These are phyloP conservation scores for Entomobrya proxima DNA, from an alignment of 2,888 invertebrate genomes.

Conservation along the genomic window DNA sequence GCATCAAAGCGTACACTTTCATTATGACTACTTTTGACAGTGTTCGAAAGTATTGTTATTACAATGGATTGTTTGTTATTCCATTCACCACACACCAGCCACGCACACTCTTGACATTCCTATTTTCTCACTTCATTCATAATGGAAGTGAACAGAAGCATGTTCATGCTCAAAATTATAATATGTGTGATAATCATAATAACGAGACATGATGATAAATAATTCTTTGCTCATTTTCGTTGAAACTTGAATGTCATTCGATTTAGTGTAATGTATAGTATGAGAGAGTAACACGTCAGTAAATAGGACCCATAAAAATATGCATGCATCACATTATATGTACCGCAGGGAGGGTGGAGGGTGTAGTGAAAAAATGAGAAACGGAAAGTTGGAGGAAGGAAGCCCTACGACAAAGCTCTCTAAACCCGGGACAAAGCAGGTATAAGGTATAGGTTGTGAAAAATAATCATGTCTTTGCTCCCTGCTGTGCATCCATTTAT, in stretches of 20 bases:
- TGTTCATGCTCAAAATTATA: neutral
- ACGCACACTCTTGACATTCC: neutral
- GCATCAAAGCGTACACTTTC: neutral
- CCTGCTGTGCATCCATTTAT: constrained; percentile 13
- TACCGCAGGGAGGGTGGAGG: neutral
- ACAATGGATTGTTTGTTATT: neutral
- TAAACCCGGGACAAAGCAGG: neutral
- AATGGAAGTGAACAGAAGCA: neutral
- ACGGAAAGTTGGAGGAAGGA: constrained; percentile 43
- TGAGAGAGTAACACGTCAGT: neutral
- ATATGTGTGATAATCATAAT: neutral
- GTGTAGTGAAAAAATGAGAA: constrained; percentile 29
- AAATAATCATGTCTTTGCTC: neutral
- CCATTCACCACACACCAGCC: neutral
- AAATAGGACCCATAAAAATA: no score
- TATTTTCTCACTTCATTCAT: neutral
- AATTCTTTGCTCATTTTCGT: constrained; percentile 27
- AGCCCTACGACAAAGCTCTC: constrained; percentile 20
- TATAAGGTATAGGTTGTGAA: no score
- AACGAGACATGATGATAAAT: neutral
- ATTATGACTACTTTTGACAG: neutral
- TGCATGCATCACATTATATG: neutral
- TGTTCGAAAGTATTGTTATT: neutral
- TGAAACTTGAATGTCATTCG: neutral
- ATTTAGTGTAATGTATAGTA: constrained; percentile 1